These are phyloP conservation scores for Myotis findleyi DNA, from an alignment of 2,797 vertebrate genomes.

Conservation along the genomic window DNA sequence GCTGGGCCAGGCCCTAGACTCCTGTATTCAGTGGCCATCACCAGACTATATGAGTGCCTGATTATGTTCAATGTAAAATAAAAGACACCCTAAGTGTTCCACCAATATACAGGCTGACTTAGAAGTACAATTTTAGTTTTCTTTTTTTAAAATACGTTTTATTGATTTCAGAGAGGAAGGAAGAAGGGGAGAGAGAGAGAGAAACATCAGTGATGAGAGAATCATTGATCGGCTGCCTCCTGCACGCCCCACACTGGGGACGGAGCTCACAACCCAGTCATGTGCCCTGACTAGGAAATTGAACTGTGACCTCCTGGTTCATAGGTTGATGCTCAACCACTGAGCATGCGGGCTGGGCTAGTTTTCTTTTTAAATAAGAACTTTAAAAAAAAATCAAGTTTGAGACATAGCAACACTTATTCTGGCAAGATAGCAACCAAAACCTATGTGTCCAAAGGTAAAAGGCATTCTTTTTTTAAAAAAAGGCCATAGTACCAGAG, in stretches of 20 bases:
- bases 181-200: too few species aligned
- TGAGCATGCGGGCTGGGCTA: not conserved
- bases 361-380: not conserved
- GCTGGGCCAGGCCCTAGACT: not conserved
- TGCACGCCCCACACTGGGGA: too few species aligned
- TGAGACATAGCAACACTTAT: conserved; percentile 66
- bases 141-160: conserved; percentile 52
- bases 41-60: conserved; percentile 6
- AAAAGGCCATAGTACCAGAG: not conserved
- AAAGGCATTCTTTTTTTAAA: conserved; percentile 39
- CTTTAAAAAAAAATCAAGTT: not conserved
- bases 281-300: too few species aligned
- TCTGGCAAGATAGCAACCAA: conserved; percentile 72
- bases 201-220: too few species aligned
- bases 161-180: too few species aligned
- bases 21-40: not conserved
- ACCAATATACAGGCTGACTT: conserved; percentile 65
- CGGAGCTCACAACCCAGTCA: too few species aligned
- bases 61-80: conserved; percentile 55
- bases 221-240: too few species aligned
- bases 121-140: conserved; percentile 69
- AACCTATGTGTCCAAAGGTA: conserved; percentile 41
- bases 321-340: too few species aligned
- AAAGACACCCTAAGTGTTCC: conserved; percentile 60
- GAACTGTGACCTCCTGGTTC: too few species aligned